A percentile compares a stretch with the other conserved stretches of the same genome.
Evolutionary conservation across 2,797 vertebrate genomes (phyloP).

Genomic region (Aphelocoma californica): DNA sequence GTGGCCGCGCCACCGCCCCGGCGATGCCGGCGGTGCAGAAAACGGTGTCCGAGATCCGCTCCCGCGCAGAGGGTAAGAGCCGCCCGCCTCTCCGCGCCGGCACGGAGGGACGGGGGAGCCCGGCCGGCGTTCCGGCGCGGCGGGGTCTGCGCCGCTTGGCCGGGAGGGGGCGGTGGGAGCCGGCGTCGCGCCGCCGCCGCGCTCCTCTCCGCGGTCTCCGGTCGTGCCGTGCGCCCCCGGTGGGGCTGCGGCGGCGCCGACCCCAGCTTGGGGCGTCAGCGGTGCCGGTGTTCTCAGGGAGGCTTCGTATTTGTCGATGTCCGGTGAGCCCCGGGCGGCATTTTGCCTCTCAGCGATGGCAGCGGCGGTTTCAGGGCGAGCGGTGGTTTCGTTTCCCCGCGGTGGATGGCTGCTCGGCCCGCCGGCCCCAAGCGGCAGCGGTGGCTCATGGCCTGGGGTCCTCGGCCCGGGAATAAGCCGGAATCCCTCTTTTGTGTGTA

Average conservation of each 20-base stretch:
- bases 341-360: neutral
- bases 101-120: neutral
- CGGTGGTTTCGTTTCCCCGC: neutral
- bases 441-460: neutral
- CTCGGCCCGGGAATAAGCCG: neutral
- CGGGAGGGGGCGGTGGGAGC: neutral
- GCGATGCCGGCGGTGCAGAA: constrained; percentile 90
- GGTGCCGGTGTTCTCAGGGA: neutral
- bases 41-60: constrained; percentile 91
- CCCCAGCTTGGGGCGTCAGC: neutral
- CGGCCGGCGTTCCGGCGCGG: neutral
- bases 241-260: neutral
- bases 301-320: too few species aligned
- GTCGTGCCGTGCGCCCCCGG: neutral
- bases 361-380: neutral
- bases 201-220: neutral
- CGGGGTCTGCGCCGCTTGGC: neutral
- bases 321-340: neutral
- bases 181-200: neutral
- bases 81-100: too few species aligned
- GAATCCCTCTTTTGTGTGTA: rapidly evolving
- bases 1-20: neutral
- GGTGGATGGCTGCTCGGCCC: neutral
- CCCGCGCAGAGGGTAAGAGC: constrained; percentile 87
- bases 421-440: neutral